Percentiles rank a stretch among this genome's conserved stretches.
Evolutionary conservation across 2,888 invertebrate genomes (phyloP).

Genomic region (Eristalis arbustorum): DNA sequence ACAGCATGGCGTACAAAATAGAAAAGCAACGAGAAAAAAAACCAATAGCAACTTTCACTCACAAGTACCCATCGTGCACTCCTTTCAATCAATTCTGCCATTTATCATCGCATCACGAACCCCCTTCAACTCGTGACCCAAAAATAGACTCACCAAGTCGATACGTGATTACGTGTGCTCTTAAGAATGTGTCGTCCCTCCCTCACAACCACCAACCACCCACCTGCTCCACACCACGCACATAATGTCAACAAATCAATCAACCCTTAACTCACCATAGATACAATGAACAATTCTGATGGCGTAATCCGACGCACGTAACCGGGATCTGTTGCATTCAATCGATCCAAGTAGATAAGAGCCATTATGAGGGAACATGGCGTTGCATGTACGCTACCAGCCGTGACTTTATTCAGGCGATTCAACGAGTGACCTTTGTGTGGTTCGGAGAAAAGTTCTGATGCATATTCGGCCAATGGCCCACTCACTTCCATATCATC

Average conservation of each 20-base stretch:
- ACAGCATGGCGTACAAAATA: neutral
- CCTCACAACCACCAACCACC: neutral
- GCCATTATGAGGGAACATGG: slow-evolving; percentile 96
- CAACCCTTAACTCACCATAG: slow-evolving; percentile 85
- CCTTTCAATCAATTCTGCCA: slow-evolving; percentile 30
- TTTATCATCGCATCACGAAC: slow-evolving; percentile 28
- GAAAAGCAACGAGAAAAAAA: neutral
- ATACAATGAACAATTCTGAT: slow-evolving; percentile 95
- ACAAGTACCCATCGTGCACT: neutral
- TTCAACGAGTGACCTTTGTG: slow-evolving; percentile 89
- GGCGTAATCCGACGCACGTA: slow-evolving; percentile 92
- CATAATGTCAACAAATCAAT: neutral
- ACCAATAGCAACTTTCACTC: slow-evolving; percentile 55
- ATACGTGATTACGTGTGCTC: slow-evolving; percentile 14
- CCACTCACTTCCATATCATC: slow-evolving; percentile 87
- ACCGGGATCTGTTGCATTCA: slow-evolving; percentile 89
- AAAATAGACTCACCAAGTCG: slow-evolving; percentile 29
- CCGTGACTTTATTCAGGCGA: slow-evolving; percentile 88
- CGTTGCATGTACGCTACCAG: slow-evolving; percentile 89
- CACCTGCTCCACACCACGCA: neutral
- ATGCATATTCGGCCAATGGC: slow-evolving; percentile 87
- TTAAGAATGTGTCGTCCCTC: neutral
- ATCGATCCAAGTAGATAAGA: slow-evolving; percentile 94
- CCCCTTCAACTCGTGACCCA: slow-evolving; percentile 39
- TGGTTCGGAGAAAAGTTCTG: slow-evolving; percentile 90